Evolutionary conservation across 2,888 invertebrate species (phyloP).

Genomic region (Resseliella maxima): DNA sequence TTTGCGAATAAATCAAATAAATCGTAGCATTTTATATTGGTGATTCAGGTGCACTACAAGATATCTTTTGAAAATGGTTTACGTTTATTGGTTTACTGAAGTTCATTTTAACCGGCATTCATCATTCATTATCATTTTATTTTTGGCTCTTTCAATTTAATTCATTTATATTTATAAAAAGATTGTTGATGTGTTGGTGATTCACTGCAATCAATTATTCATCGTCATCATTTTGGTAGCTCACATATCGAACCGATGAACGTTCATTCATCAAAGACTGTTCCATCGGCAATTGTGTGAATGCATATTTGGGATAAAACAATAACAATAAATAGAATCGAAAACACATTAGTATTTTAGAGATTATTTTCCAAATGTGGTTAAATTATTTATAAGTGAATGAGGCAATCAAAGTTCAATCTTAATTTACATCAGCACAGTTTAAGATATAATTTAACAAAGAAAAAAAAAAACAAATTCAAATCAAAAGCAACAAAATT

Average conservation of each 20-base stretch:
- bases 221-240: slow-evolving; percentile 93
- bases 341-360: too few species aligned
- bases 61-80: not conserved
- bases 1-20: slow-evolving; percentile 14
- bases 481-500: not conserved
- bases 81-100: not conserved
- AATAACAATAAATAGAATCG: not conserved
- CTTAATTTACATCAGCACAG: too few species aligned
- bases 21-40: not conserved
- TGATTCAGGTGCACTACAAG: not conserved
- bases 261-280: slow-evolving; percentile 89
- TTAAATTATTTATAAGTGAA: too few species aligned
- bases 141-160: slow-evolving; percentile 42
- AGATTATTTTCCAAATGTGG: too few species aligned
- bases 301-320: not conserved
- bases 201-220: slow-evolving; percentile 69
- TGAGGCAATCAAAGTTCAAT: too few species aligned
- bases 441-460: too few species aligned
- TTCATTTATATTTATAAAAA: not conserved
- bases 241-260: slow-evolving; percentile 93
- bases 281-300: not conserved
- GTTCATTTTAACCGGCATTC: not conserved
- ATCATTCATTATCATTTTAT: slow-evolving; percentile 29
- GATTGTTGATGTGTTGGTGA: slow-evolving; percentile 58
- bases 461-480: not conserved